These are phyloP conservation scores for Ectobius pallidus DNA, from an alignment of 2,888 invertebrate species.

Conservation along the genomic window DNA sequence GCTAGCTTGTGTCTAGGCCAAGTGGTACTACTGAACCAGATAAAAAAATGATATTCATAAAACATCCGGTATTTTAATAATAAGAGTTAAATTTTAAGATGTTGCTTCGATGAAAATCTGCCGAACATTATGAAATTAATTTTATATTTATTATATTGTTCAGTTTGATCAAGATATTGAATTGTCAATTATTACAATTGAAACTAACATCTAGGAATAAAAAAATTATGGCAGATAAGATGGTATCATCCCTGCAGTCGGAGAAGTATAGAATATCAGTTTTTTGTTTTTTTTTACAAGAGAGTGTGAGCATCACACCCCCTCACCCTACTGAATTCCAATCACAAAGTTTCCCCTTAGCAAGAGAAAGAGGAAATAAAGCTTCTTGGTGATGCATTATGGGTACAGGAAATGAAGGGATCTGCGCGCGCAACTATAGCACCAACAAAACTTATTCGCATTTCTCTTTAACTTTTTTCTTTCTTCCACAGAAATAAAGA, in stretches of 20 bases:
- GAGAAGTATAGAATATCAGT: background rate
- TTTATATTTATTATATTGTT: too few species aligned
- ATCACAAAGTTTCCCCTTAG: conserved; percentile 26
- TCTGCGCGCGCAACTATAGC: background rate
- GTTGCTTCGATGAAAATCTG: too few species aligned
- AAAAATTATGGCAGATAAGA: background rate
- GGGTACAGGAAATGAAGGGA: conserved; percentile 35
- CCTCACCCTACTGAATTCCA: conserved; percentile 16
- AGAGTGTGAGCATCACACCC: background rate
- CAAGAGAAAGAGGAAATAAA: conserved; percentile 26
- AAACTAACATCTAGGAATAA: too few species aligned
- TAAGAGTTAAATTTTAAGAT: too few species aligned
- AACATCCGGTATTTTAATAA: too few species aligned
- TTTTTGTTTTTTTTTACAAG: background rate
- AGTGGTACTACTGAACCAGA: too few species aligned
- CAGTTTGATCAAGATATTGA: too few species aligned
- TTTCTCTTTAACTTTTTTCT: background rate
- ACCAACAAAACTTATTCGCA: background rate
- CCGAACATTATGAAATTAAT: too few species aligned
- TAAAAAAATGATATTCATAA: too few species aligned
- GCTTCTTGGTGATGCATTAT: conserved; percentile 35
- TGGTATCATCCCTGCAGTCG: background rate
- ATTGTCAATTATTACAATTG: too few species aligned
- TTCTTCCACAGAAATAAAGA: background rate
- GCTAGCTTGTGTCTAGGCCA: too few species aligned